Conservation (phyloP, 1,140 invertebrate genomes). For the Caenorhabditis inopinata region DNA sequence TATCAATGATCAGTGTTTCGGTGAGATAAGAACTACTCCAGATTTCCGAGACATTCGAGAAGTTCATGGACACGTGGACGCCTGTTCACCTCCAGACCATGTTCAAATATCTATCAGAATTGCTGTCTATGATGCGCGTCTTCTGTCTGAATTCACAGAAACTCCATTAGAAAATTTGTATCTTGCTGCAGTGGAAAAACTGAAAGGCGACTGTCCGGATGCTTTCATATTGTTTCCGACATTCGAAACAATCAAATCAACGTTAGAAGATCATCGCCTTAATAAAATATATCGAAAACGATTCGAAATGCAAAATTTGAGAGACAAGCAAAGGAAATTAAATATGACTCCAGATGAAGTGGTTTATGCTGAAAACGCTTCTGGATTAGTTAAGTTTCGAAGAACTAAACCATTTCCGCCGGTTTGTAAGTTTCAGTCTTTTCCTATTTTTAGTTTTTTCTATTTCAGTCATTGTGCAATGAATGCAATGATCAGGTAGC, state of each 20-base stretch:
- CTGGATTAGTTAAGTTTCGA: neutral
- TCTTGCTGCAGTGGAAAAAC: neutral
- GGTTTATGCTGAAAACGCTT: neutral
- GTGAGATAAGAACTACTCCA: conserved; percentile 20
- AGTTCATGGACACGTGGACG: neutral
- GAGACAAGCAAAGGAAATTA: conserved; percentile 2
- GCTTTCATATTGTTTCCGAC: neutral
- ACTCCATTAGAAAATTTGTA: neutral
- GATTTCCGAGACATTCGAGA: neutral
- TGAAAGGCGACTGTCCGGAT: conserved; percentile 16
- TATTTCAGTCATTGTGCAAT: conserved; percentile 36
- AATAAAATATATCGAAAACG: conserved; percentile 34
- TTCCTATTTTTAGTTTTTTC: neutral
- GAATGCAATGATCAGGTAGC: conserved; percentile 6
- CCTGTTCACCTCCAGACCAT: neutral
- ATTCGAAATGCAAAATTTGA: conserved; percentile 31
- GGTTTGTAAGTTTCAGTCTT: neutral
- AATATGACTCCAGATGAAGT: conserved; percentile 12
- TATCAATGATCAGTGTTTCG: neutral
- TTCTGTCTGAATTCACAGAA: conserved; percentile 36
- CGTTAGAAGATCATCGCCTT: conserved; percentile 8
- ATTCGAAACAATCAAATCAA: neutral
- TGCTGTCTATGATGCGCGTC: conserved; percentile 26
- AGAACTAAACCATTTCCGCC: conserved; percentile 38
- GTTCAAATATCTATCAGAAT: conserved; percentile 14